A percentile compares a stretch with the other conserved stretches of the same genome.
Evolutionary conservation across 2,113 vertebrate genomes (phyloP).

Genomic region (Gnathonemus longibarbis): DNA sequence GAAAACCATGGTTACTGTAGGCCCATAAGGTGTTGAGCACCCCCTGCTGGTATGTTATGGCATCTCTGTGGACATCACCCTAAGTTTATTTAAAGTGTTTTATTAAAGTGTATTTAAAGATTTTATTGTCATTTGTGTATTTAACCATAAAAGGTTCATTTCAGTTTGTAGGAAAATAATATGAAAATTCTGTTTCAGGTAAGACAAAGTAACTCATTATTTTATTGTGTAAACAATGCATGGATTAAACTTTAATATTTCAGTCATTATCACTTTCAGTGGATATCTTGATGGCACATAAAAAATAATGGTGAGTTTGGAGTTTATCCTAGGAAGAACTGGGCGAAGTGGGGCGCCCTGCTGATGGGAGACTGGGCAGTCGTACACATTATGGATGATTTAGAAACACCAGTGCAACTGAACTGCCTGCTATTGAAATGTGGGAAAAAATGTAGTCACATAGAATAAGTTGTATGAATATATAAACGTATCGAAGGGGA

Average conservation of each 20-base stretch:
- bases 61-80: no score
- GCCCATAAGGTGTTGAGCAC: no score
- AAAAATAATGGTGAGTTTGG: neutral
- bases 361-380: neutral
- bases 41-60: no score
- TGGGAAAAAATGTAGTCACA: neutral
- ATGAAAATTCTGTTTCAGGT: no score
- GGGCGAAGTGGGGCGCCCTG: neutral
- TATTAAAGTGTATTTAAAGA: no score
- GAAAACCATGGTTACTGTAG: no score
- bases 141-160: no score
- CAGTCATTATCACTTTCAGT: neutral
- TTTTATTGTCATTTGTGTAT: no score
- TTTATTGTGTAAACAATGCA: neutral
- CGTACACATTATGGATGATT: neutral
- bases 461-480: neutral
- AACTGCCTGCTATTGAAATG: neutral
- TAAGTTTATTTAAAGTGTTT: no score
- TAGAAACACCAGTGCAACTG: neutral
- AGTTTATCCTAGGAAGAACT: neutral
- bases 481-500: neutral
- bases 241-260: neutral
- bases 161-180: no score
- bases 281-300: neutral
- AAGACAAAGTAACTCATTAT: no score